Conservation (phyloP, 2,113 vertebrate species). For the Pitta sordida region DNA sequence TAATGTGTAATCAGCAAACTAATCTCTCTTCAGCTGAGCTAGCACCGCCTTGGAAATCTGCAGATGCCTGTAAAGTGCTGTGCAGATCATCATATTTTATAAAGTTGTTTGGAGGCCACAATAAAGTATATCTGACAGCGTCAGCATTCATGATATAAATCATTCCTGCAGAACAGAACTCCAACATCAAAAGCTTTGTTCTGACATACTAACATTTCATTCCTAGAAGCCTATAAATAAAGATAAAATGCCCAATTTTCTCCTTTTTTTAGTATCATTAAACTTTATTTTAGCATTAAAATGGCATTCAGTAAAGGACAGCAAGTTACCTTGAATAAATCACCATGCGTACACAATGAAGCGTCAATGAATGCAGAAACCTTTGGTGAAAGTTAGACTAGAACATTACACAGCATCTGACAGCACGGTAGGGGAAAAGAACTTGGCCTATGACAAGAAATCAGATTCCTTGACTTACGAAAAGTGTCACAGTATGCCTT, state of each 20-base stretch:
- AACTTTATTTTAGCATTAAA: background rate
- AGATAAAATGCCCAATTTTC: background rate
- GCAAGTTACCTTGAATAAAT: background rate
- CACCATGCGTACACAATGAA: background rate
- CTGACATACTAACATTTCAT: background rate
- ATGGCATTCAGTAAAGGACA: background rate
- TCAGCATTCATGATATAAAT: background rate
- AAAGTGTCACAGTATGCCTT: background rate
- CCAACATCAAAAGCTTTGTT: background rate
- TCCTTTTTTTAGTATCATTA: background rate
- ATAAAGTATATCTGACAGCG: background rate
- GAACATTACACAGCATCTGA: background rate
- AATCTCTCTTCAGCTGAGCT: background rate
- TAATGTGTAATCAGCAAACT: background rate
- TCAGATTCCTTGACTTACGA: background rate
- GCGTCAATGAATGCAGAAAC: background rate
- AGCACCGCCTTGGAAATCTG: background rate
- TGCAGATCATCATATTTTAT: background rate
- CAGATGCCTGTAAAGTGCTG: background rate
- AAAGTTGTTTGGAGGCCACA: background rate
- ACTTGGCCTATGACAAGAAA: background rate
- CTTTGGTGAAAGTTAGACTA: background rate
- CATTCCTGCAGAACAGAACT: background rate
- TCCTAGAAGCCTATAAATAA: conserved; percentile 14
- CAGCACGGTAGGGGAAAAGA: background rate